phyloP scores from a whole-genome alignment of 2,888 invertebrate species.

The Orthosia gothica region DNA sequence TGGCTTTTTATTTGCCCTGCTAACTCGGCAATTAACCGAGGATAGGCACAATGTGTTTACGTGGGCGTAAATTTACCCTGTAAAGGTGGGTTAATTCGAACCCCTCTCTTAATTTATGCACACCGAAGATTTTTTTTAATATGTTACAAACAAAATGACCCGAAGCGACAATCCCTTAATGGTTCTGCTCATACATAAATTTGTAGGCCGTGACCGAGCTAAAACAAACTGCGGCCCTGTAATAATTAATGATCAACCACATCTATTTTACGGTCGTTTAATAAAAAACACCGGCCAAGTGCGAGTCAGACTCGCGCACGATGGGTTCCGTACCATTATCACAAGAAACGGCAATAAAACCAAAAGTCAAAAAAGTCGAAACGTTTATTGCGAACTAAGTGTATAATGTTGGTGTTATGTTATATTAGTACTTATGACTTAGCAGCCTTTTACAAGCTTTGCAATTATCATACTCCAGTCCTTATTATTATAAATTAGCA shows the following conservation, averaged over 20 bases:
- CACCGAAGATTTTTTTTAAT: constrained; percentile 65
- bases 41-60: constrained; percentile 59
- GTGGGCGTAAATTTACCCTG: constrained; percentile 52
- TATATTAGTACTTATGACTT: too few species aligned
- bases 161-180: constrained; percentile 88
- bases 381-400: too few species aligned
- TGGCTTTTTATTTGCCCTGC: constrained; percentile 41
- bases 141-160: constrained; percentile 76
- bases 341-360: too few species aligned
- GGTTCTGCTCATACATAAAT: constrained; percentile 88
- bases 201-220: constrained; percentile 86
- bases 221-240: constrained; percentile 87
- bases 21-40: constrained; percentile 52
- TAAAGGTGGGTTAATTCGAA: constrained; percentile 58
- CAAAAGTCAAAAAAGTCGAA: too few species aligned
- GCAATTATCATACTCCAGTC: too few species aligned
- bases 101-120: constrained; percentile 66
- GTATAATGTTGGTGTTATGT: too few species aligned
- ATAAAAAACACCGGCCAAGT: too few species aligned
- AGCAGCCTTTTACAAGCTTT: too few species aligned
- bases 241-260: constrained; percentile 89
- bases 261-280: constrained; percentile 88
- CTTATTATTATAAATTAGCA: too few species aligned
- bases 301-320: too few species aligned
- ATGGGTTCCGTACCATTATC: too few species aligned